Conservation (phyloP, 2,113 vertebrate species). For the Labeo catla region DNA sequence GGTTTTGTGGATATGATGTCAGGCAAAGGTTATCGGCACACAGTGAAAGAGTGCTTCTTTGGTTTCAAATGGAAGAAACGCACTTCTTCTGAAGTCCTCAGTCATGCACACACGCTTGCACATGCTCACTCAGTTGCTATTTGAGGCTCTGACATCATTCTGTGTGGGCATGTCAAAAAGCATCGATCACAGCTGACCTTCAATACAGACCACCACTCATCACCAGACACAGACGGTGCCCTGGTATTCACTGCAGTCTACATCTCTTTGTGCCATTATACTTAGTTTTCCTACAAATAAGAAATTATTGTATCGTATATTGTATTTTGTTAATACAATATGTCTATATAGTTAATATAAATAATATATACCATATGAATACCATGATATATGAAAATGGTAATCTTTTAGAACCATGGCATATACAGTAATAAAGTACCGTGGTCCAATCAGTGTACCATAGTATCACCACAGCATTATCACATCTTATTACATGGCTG, state of each 20-base stretch:
- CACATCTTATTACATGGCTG: no score
- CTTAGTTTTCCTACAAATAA: neutral
- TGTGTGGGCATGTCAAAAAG: conserved; percentile 75
- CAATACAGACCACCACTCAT: conserved; percentile 37
- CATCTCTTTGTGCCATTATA: neutral
- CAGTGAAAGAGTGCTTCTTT: conserved; percentile 54
- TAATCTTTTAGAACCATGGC: no score
- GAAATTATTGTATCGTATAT: neutral
- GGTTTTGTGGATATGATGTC: neutral
- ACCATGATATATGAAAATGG: no score
- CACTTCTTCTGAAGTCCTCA: conserved; percentile 38
- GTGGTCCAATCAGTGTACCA: no score
- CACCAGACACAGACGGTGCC: neutral
- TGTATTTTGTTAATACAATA: neutral
- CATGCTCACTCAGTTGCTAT: conserved; percentile 53
- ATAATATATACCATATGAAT: no score
- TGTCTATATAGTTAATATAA: no score
- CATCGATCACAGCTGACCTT: conserved; percentile 79
- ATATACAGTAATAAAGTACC: no score
- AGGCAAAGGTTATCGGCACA: conserved; percentile 9
- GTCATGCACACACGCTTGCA: conserved; percentile 55
- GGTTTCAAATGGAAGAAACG: conserved; percentile 65
- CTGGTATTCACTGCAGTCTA: neutral
- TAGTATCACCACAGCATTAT: no score
- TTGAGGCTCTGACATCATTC: conserved; percentile 70